Evolutionary conservation across 1,140 invertebrate species (phyloP).

Genomic region (Bacillus rossius): DNA sequence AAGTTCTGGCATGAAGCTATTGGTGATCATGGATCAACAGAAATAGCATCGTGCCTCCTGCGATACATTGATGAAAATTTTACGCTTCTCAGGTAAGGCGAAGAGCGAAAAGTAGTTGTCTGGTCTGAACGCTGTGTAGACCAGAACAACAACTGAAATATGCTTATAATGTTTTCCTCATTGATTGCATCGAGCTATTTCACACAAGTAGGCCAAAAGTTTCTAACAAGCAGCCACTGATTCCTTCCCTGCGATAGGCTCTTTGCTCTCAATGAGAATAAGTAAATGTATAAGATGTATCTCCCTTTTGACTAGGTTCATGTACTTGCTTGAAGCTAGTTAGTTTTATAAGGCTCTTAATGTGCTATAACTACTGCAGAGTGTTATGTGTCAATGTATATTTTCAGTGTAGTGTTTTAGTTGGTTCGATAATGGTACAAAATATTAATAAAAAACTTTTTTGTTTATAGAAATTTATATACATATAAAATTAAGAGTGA

Average conservation of each 20-base stretch:
- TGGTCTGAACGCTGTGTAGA: constrained; percentile 22
- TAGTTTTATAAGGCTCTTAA: too few relatives aligned
- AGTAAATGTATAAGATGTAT: constrained; percentile 1
- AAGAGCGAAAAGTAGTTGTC: constrained; percentile 19
- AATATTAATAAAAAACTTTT: too few relatives aligned
- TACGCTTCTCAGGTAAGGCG: background rate
- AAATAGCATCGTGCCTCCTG: constrained; percentile 15
- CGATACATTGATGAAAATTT: constrained; percentile 17
- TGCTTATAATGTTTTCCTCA: constrained; percentile 3
- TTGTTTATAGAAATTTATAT: too few relatives aligned
- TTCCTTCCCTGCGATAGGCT: constrained; percentile 17
- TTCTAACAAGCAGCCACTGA: constrained; percentile 15
- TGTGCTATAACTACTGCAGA: too few relatives aligned
- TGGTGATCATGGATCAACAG: constrained; percentile 13
- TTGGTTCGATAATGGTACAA: too few relatives aligned
- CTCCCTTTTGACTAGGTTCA: background rate
- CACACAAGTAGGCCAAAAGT: constrained; percentile 15
- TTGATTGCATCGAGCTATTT: constrained; percentile 14
- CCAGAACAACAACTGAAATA: constrained; percentile 23
- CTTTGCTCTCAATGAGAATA: constrained; percentile 18
- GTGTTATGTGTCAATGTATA: too few relatives aligned
- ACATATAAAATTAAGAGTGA: too few relatives aligned
- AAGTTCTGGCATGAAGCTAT: constrained; percentile 20
- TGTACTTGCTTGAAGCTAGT: too few relatives aligned
- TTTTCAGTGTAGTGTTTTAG: too few relatives aligned